Evolutionary conservation across 2,797 vertebrate species (phyloP).

Genomic region (Danio aesculapii): DNA sequence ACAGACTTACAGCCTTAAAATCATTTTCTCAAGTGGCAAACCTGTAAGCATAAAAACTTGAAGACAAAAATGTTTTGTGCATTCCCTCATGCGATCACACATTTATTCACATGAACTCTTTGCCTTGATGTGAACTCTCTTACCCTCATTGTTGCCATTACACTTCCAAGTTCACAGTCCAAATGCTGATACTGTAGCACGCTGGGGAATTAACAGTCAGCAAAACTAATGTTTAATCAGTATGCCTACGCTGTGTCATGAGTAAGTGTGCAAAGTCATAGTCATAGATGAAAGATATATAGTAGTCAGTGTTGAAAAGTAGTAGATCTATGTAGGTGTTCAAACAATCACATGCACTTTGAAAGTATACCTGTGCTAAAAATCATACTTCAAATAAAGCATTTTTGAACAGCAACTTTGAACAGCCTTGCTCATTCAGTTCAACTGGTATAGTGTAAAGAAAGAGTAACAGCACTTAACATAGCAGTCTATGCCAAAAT

Average conservation of each 20-base stretch:
- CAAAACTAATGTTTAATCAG: background rate
- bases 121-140: background rate
- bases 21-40: too few relatives aligned
- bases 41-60: too few relatives aligned
- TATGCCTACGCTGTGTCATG: background rate
- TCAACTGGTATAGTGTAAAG: too few relatives aligned
- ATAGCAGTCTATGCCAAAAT: too few relatives aligned
- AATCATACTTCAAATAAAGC: background rate
- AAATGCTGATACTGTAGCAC: background rate
- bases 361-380: background rate
- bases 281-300: too few relatives aligned
- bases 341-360: background rate
- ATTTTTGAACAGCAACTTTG: conserved; percentile 14
- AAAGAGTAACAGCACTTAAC: too few relatives aligned
- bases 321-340: background rate
- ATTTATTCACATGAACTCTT: too few relatives aligned
- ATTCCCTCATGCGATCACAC: too few relatives aligned
- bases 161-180: background rate
- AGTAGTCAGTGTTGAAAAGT: background rate
- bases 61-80: too few relatives aligned
- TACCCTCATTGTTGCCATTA: background rate
- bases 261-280: background rate
- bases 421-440: background rate
- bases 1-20: too few relatives aligned
- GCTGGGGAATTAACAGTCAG: background rate